Evolutionary conservation across 2,888 invertebrate genomes (phyloP), one percentile per base, ranked within the genome.

Genomic region (Lagria hirta): DNA sequence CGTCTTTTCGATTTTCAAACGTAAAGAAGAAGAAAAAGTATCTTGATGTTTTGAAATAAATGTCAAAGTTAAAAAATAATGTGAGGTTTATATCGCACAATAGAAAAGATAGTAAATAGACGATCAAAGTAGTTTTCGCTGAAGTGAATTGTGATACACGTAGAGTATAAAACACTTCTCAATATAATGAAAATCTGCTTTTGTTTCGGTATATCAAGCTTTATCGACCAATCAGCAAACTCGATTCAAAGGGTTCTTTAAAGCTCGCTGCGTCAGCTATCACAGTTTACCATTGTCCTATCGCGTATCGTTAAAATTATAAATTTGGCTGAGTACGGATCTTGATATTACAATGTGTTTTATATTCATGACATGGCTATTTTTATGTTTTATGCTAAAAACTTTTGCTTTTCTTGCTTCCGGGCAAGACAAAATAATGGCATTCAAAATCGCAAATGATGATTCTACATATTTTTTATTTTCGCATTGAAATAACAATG

Each of bases 191-290:
- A 55, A 55, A 57, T 55, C 52, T 52, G 61, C 61, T 58, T 62
- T 63, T 64, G 64, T 63, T 59, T 60, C 57, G 54, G 30, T 48
- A 52, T 61, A 62, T 51, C 51, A 41, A 52, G 45, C 58, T 53
- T 51, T 61, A 64, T 63, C 63, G 61, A 57, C 62, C 62, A 63
- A 64, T 64, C 64, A 62, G 62, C 58, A 58, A 57, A 55, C 55
- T 58, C 57, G 54, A 58, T 60, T 60, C 58, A 61, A 58, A 58
- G 60, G 62, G 61, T 58, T 58, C 60, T 61, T 60, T 56, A 55
- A 53, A 57, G 54, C 54, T 43, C 58, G 62, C 62, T 56, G 54
- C 50, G 58, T 62, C 62, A 64, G 64, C 62, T 61, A 57, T 58
- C 58, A 55, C 54, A 58, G 58, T 57, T 59, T 58, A 55, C 56